These are phyloP conservation scores for Centruroides sculpturatus DNA, from an alignment of 1,140 invertebrate species.

Conservation along the genomic window DNA sequence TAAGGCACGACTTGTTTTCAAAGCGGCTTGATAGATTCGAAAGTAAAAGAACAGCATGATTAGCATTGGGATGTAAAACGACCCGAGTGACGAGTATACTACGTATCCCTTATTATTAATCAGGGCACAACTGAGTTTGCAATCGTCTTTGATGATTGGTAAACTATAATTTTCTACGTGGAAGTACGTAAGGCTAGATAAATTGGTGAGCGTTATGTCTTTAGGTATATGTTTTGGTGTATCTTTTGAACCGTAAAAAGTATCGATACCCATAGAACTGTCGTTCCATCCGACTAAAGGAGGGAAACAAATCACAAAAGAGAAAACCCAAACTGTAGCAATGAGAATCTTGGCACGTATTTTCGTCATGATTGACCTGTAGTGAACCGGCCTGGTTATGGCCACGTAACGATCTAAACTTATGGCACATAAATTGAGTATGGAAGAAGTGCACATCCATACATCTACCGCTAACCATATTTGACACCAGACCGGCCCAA, in stretches of 20 bases:
- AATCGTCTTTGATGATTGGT: too few relatives aligned
- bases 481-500: constrained; percentile 75
- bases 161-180: too few relatives aligned
- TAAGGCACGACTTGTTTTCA: constrained; percentile 73
- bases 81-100: constrained; percentile 77
- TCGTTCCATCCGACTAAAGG: constrained; percentile 33
- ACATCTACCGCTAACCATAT: constrained; percentile 86
- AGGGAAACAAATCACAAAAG: constrained; percentile 91
- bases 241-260: too few relatives aligned
- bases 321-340: constrained; percentile 78
- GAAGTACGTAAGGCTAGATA: too few relatives aligned
- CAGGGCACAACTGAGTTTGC: constrained; percentile 48
- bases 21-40: constrained; percentile 82
- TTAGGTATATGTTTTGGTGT: too few relatives aligned
- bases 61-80: constrained; percentile 91
- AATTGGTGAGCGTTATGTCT: too few relatives aligned
- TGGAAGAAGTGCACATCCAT: constrained; percentile 90
- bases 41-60: constrained; percentile 96
- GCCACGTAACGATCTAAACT: constrained; percentile 85
- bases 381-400: constrained; percentile 79
- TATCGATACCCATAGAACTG: too few relatives aligned
- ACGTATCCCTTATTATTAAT: constrained; percentile 72
- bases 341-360: constrained; percentile 75
- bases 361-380: constrained; percentile 80
- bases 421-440: constrained; percentile 66